Evolutionary conservation across 35 echinoderm and acorn worm genomes (phyloP).

Genomic region (Ptychodera flava): DNA sequence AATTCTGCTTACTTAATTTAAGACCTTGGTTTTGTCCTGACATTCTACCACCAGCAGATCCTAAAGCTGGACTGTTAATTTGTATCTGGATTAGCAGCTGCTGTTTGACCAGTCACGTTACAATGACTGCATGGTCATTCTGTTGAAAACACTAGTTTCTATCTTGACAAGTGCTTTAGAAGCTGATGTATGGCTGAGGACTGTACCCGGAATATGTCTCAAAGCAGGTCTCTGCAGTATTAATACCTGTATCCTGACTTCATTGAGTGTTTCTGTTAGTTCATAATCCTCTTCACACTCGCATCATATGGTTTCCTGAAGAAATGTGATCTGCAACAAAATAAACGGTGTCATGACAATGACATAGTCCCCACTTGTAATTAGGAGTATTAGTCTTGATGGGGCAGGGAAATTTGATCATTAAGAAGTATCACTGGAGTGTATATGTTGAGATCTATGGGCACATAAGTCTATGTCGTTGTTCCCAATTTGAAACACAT

Average conservation of each 20-base stretch:
- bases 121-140: neutral
- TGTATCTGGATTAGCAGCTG: neutral
- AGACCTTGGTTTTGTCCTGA: neutral
- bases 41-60: neutral
- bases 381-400: too few species aligned
- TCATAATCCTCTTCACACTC: slow-evolving; percentile 93
- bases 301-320: slow-evolving; percentile 82
- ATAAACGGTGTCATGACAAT: too few species aligned
- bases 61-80: neutral
- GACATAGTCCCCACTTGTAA: too few species aligned
- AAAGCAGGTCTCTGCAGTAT: slow-evolving; percentile 10
- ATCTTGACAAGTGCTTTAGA: neutral
- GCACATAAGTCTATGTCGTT: too few species aligned
- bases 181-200: neutral
- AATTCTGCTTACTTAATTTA: neutral
- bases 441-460: too few species aligned
- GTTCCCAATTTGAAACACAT: too few species aligned
- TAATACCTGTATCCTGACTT: slow-evolving; percentile 70
- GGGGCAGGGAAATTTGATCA: too few species aligned
- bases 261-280: slow-evolving; percentile 71
- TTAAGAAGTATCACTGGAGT: too few species aligned
- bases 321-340: slow-evolving; percentile 55
- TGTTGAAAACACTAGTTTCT: neutral
- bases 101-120: neutral
- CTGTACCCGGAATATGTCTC: neutral